Percentiles rank a stretch among this genome's conserved stretches.
phyloP scores from a whole-genome alignment of 2,888 invertebrate species.

The Chaetogeoica ovagalla region DNA sequence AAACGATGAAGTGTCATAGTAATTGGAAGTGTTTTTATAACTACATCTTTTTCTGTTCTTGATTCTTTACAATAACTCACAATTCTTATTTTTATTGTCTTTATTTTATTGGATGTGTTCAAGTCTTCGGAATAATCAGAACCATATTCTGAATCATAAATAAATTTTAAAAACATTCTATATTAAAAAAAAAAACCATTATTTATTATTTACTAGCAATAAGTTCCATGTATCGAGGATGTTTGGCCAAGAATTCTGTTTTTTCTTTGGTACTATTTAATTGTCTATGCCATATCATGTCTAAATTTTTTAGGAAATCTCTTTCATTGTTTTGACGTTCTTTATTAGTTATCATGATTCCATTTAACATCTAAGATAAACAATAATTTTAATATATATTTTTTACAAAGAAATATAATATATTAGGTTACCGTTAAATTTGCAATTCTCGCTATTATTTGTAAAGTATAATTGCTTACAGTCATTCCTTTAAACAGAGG shows the following conservation, averaged over 20 bases:
- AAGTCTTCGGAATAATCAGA: slow-evolving; percentile 29
- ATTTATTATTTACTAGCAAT: slow-evolving; percentile 24
- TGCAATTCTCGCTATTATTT: slow-evolving; percentile 43
- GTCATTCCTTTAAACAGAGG: slow-evolving; percentile 33
- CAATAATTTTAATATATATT: slow-evolving; percentile 3
- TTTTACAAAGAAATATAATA: not conserved
- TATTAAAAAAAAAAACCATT: not conserved
- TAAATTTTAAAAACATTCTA: not conserved
- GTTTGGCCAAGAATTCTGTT: slow-evolving; percentile 30
- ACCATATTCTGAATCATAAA: slow-evolving; percentile 35
- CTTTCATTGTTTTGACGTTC: slow-evolving; percentile 43
- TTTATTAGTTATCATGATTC: slow-evolving; percentile 32
- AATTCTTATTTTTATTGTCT: slow-evolving; percentile 41
- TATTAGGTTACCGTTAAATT: slow-evolving; percentile 27
- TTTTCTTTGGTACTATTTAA: slow-evolving; percentile 35
- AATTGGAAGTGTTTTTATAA: slow-evolving; percentile 34
- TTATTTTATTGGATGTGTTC: slow-evolving; percentile 37
- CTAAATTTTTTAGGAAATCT: slow-evolving; percentile 48
- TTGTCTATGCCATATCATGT: slow-evolving; percentile 45
- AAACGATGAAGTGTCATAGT: slow-evolving; percentile 44
- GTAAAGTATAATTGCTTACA: slow-evolving; percentile 41
- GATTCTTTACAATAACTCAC: slow-evolving; percentile 46
- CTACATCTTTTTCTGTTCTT: slow-evolving; percentile 24
- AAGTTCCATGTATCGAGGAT: slow-evolving; percentile 42
- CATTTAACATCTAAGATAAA: slow-evolving; percentile 38